Percentiles rank a stretch among this genome's conserved stretches.
Conservation (phyloP, 2,888 invertebrate species). For the Lycophotia porphyrea region DNA sequence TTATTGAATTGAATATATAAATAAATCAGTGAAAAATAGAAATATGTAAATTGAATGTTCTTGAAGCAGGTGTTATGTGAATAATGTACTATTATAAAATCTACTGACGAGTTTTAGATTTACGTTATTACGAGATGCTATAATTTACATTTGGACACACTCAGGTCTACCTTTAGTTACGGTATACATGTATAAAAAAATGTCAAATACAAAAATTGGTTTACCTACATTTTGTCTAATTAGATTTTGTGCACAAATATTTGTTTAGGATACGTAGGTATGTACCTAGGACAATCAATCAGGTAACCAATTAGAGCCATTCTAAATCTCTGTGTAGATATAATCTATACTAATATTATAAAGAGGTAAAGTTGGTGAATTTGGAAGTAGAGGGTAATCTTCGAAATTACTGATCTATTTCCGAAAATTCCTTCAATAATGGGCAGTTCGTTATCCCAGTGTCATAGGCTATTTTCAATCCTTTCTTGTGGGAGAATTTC, state of each 20-base stretch:
- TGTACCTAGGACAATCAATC: background rate
- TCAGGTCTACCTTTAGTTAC: background rate
- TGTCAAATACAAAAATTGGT: background rate
- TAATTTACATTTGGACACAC: constrained; percentile 46
- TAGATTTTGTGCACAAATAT: constrained; percentile 13
- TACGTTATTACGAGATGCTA: constrained; percentile 19
- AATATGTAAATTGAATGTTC: background rate
- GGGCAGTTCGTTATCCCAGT: background rate
- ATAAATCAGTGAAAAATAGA: background rate
- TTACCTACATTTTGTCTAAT: background rate
- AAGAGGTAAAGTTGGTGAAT: background rate
- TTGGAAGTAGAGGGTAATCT: too few species aligned
- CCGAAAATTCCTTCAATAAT: background rate
- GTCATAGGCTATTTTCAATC: background rate
- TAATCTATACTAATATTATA: background rate
- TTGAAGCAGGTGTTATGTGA: constrained; percentile 4
- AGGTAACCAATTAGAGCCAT: background rate
- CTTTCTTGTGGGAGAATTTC: background rate
- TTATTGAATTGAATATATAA: constrained; percentile 11
- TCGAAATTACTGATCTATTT: background rate
- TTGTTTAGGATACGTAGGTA: background rate
- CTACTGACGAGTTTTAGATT: constrained; percentile 39
- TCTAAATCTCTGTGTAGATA: background rate
- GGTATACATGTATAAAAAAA: background rate
- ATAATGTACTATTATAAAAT: background rate